These are phyloP conservation scores for Megalurothrips usitatus DNA, from an alignment of 2,888 invertebrate species.

Conservation along the genomic window DNA sequence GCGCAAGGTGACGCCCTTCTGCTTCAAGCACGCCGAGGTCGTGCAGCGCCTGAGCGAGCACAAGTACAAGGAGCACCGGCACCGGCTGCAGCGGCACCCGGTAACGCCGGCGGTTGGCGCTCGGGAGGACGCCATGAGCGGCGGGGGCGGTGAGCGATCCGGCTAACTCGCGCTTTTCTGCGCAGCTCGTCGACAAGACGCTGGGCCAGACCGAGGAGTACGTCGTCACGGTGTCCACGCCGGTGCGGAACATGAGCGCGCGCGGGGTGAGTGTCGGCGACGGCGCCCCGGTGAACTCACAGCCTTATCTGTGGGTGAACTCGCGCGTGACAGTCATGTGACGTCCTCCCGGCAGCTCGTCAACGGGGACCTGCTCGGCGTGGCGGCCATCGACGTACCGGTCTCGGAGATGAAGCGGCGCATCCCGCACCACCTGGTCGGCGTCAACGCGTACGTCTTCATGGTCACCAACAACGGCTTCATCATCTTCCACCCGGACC, in stretches of 20 bases:
- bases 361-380: background rate
- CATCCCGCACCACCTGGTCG: background rate
- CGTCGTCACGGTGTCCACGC: background rate
- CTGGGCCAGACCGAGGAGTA: background rate
- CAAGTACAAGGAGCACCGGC: background rate
- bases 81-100: background rate
- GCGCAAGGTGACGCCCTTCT: background rate
- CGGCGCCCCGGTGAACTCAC: too few relatives aligned
- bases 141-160: background rate
- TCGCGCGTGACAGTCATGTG: background rate
- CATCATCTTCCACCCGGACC: background rate
- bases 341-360: background rate
- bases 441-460: constrained; percentile 15
- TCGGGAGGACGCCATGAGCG: too few relatives aligned
- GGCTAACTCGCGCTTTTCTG: background rate
- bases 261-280: background rate
- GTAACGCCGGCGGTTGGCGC: too few relatives aligned
- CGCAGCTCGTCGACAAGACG: background rate
- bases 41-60: too few relatives aligned
- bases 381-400: background rate
- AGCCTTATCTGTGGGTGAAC: background rate
- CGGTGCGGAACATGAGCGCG: background rate
- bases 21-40: constrained; percentile 11
- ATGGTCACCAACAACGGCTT: constrained; percentile 15
- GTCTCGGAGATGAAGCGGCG: background rate